These are phyloP conservation scores for Campoplex capitator DNA, from an alignment of 2,888 invertebrate genomes.

Conservation along the genomic window DNA sequence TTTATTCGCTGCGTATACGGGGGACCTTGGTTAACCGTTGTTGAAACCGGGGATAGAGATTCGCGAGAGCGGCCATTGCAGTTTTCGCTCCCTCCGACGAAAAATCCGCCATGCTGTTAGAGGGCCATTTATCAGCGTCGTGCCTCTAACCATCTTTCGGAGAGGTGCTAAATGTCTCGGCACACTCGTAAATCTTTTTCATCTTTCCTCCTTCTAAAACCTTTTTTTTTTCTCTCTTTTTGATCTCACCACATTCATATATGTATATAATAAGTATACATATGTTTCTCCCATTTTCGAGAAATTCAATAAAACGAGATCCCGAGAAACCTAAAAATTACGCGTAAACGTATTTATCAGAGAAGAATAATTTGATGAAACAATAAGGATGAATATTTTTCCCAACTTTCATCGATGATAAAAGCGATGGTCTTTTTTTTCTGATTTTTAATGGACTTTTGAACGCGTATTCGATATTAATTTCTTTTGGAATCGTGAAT, in stretches of 20 bases:
- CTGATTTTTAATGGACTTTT: background rate
- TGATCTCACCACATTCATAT: constrained; percentile 31
- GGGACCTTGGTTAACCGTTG: background rate
- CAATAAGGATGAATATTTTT: background rate
- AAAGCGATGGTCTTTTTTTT: background rate
- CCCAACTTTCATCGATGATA: no score
- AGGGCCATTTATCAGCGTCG: constrained; percentile 79
- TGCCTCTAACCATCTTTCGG: constrained; percentile 80
- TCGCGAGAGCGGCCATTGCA: constrained; percentile 61
- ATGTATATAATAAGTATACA: constrained; percentile 19
- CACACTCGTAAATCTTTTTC: constrained; percentile 81
- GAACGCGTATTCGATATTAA: background rate
- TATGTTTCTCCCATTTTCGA: constrained; percentile 38
- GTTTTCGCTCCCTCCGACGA: constrained; percentile 54
- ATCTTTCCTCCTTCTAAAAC: constrained; percentile 41
- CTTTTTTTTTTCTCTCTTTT: constrained; percentile 23
- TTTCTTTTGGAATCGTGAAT: constrained; percentile 3
- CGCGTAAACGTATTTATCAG: background rate
- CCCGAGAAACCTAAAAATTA: constrained; percentile 33
- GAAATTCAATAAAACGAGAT: constrained; percentile 45
- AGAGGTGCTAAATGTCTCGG: constrained; percentile 80
- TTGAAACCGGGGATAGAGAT: constrained; percentile 23
- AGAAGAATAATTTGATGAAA: background rate
- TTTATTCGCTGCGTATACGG: background rate
- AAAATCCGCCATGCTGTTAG: constrained; percentile 79